These are phyloP conservation scores for Acanthosepion pharaonis DNA, from an alignment of 2,888 invertebrate species.

Conservation along the genomic window DNA sequence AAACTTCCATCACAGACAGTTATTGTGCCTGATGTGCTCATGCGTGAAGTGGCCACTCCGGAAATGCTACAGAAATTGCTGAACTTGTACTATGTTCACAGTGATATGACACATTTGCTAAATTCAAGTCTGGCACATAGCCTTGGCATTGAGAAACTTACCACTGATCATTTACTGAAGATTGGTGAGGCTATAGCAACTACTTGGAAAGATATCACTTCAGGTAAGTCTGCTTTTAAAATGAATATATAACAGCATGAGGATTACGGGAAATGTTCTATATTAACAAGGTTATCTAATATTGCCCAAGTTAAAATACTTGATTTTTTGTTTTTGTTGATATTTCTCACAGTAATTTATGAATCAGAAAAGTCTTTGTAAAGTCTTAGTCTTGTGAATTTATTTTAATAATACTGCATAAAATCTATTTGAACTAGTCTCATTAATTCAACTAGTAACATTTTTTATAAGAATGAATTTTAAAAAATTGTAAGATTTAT, in stretches of 20 bases:
- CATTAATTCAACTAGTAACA: no score
- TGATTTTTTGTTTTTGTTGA: no score
- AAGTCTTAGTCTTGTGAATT: no score
- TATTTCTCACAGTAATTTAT: no score
- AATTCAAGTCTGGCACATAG: conserved; percentile 65
- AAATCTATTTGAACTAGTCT: no score
- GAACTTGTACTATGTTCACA: conserved; percentile 70
- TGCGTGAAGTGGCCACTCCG: conserved; percentile 67
- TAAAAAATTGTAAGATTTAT: no score
- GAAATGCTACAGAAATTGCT: conserved; percentile 66
- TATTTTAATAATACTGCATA: no score
- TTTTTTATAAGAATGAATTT: no score
- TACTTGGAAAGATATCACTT: background rate
- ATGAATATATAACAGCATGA: background rate
- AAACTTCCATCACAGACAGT: conserved; percentile 72
- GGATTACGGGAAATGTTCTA: no score
- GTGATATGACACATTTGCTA: conserved; percentile 62
- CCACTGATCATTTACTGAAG: conserved; percentile 68
- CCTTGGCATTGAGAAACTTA: conserved; percentile 70
- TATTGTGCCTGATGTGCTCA: conserved; percentile 63
- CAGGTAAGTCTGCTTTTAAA: background rate
- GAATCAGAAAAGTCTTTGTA: no score
- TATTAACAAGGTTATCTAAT: no score
- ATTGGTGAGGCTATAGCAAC: conserved; percentile 63
- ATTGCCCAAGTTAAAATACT: no score